These are phyloP conservation scores for Aurelia sp. DNA, from an alignment of 30 jellyfish, hydroid and myxozoan species.

Conservation along the genomic window DNA sequence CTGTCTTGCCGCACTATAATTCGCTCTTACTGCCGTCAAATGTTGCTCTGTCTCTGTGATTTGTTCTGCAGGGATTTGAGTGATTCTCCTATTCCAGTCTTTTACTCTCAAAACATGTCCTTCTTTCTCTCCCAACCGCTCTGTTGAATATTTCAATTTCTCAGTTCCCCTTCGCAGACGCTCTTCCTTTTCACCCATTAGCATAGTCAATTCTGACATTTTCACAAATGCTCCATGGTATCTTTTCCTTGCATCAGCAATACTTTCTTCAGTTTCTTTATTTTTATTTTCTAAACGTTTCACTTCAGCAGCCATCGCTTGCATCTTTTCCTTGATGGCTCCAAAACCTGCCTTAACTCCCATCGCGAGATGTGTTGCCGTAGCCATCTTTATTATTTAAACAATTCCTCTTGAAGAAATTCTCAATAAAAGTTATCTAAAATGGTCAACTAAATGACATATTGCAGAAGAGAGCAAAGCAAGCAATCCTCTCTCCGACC, in stretches of 20 bases:
- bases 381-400: slow-evolving; percentile 11
- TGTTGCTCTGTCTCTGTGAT: slow-evolving; percentile 13
- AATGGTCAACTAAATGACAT: neutral
- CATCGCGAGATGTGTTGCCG: slow-evolving; percentile 42
- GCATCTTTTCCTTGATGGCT: slow-evolving; percentile 62
- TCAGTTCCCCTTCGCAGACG: slow-evolving; percentile 40
- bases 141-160: slow-evolving; percentile 9
- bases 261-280: slow-evolving; percentile 2
- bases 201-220: slow-evolving; percentile 65
- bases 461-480: neutral
- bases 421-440: neutral
- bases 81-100: slow-evolving; percentile 50
- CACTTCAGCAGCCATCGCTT: slow-evolving; percentile 31
- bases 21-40: slow-evolving; percentile 16
- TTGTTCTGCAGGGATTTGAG: slow-evolving; percentile 53
- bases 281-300: slow-evolving; percentile 32
- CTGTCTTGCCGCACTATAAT: slow-evolving; percentile 17
- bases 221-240: slow-evolving; percentile 47
- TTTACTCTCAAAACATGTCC: slow-evolving; percentile 30
- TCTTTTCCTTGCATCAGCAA: slow-evolving; percentile 9
- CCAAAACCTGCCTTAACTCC: slow-evolving; percentile 63
- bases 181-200: slow-evolving; percentile 54
- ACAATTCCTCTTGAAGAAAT: neutral
- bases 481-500: no score
- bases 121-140: slow-evolving; percentile 36